phyloP scores from a whole-genome alignment of 2,113 vertebrate species.

The Sterna hirundo region DNA sequence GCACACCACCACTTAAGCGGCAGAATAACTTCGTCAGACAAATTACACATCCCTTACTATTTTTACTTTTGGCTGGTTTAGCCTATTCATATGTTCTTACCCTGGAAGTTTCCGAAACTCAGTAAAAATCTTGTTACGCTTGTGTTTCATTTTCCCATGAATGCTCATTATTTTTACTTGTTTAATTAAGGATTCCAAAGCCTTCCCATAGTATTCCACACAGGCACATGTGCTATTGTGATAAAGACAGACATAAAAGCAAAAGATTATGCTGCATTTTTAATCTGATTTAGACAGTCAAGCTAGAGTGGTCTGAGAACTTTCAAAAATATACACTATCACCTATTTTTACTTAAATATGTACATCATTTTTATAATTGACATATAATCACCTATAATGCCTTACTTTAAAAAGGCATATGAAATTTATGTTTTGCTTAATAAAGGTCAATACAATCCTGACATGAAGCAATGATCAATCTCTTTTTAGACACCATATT shows the following conservation, averaged over 20 bases:
- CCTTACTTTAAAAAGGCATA: not conserved
- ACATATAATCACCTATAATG: not conserved
- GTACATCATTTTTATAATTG: not conserved
- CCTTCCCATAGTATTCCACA: slow-evolving; percentile 94
- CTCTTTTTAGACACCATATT: not conserved
- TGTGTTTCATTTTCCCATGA: slow-evolving; percentile 96
- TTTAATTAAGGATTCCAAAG: slow-evolving; percentile 84
- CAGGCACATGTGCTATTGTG: slow-evolving; percentile 88
- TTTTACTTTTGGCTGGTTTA: not conserved
- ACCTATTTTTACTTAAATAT: not conserved
- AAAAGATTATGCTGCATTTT: not conserved
- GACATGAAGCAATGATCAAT: not conserved
- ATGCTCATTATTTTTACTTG: slow-evolving; percentile 84
- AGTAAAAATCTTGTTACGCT: slow-evolving; percentile 90
- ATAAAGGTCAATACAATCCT: not conserved
- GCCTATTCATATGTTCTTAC: slow-evolving; percentile 48
- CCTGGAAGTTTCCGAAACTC: slow-evolving; percentile 85
- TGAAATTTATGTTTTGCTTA: not conserved
- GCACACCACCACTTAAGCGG: fast-evolving
- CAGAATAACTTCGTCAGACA: not conserved
- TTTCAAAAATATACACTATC: not conserved
- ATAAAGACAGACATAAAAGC: not conserved
- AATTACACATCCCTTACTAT: not conserved
- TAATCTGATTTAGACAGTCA: not conserved
- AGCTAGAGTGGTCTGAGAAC: not conserved